Evolutionary conservation across 2,888 invertebrate species (phyloP).

Genomic region (Tanytarsus gracilentus): DNA sequence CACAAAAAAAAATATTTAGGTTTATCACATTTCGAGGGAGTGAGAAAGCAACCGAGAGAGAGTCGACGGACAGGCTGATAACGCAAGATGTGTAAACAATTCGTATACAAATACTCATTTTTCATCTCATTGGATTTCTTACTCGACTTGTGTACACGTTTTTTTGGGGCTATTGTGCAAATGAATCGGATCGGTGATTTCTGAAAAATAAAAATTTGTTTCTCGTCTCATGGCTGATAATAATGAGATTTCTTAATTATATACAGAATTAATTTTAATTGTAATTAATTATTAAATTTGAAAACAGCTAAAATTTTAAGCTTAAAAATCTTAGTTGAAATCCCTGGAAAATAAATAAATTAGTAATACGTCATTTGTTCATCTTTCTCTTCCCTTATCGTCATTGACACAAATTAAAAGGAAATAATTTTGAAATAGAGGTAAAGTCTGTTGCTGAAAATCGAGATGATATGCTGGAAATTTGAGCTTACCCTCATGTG

Average conservation of each 20-base stretch:
- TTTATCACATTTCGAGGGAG: not conserved
- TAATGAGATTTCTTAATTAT: too few species aligned
- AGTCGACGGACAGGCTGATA: not conserved
- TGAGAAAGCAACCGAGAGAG: not conserved
- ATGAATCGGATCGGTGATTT: too few species aligned
- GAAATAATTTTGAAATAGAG: conserved; percentile 11
- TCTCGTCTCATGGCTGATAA: too few species aligned
- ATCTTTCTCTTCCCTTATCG: not conserved
- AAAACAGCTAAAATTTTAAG: too few species aligned
- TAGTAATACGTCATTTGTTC: not conserved
- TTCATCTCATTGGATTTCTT: not conserved
- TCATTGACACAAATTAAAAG: conserved; percentile 26
- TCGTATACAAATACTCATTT: not conserved
- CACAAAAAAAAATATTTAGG: not conserved
- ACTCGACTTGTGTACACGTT: not conserved
- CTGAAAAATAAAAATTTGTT: too few species aligned
- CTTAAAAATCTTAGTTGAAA: too few species aligned
- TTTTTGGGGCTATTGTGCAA: conserved; percentile 1
- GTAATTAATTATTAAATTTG: too few species aligned
- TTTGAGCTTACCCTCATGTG: too few species aligned
- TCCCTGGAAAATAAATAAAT: too few species aligned
- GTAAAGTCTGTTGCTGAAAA: too few species aligned
- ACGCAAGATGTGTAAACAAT: not conserved
- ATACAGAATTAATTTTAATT: too few species aligned
- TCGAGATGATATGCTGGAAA: too few species aligned